A percentile compares a stretch with the other conserved stretches of the same genome.
phyloP scores from a whole-genome alignment of 2,113 vertebrate species.

The Chionodraco myersi region DNA sequence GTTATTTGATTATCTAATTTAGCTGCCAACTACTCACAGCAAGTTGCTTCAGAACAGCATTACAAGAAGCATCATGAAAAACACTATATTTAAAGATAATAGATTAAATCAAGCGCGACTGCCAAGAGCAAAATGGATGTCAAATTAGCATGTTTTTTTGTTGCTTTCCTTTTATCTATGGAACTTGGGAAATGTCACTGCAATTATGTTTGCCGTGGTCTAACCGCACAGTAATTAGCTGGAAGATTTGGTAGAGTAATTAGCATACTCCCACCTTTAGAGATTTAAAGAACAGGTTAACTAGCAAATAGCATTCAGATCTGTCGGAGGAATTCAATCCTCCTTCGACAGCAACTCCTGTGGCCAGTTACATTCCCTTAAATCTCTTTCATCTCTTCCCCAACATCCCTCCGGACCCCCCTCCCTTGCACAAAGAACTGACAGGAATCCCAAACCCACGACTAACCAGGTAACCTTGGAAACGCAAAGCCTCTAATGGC shows the following conservation, averaged over 20 bases:
- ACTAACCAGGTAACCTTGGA: slow-evolving; percentile 67
- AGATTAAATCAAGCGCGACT: slow-evolving; percentile 13
- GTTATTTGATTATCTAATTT: slow-evolving; percentile 2
- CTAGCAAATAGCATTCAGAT: slow-evolving; percentile 33
- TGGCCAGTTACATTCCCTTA: slow-evolving; percentile 57
- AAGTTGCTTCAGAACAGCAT: neutral
- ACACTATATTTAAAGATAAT: neutral
- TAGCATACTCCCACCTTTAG: slow-evolving; percentile 40
- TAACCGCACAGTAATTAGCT: slow-evolving; percentile 61
- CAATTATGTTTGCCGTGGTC: slow-evolving; percentile 59
- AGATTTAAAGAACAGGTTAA: slow-evolving; percentile 59
- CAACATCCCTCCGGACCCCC: slow-evolving; percentile 16
- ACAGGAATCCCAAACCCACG: slow-evolving; percentile 55
- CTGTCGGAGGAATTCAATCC: slow-evolving; percentile 23
- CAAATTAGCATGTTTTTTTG: slow-evolving; percentile 2
- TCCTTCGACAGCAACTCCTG: slow-evolving; percentile 22
- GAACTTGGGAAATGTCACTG: slow-evolving; percentile 49
- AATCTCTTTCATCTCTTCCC: slow-evolving; percentile 39
- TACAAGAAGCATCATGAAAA: neutral
- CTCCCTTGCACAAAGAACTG: slow-evolving; percentile 24
- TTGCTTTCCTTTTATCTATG: slow-evolving; percentile 13
- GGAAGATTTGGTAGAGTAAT: slow-evolving; percentile 54
- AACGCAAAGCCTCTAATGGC: slow-evolving; percentile 55
- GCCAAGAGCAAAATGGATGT: neutral
- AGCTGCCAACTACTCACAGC: slow-evolving; percentile 4